Percentiles rank a stretch among this genome's conserved stretches.
Conservation (phyloP, 2,113 vertebrate species). For the Cervus canadensis region DNA sequence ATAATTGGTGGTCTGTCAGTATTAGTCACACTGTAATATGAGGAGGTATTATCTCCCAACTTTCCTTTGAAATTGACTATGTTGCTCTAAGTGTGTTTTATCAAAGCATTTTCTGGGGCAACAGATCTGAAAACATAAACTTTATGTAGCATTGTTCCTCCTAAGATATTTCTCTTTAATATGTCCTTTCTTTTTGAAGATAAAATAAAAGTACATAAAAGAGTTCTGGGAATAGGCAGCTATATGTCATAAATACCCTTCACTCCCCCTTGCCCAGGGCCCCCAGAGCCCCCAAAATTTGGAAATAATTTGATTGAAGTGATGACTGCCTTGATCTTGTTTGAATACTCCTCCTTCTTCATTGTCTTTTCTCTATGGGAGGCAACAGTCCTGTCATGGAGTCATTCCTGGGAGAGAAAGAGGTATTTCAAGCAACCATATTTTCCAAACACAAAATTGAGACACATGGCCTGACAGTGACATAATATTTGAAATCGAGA, state of each 20-base stretch:
- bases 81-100: conserved; percentile 59
- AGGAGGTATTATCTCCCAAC: conserved; percentile 1
- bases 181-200: conserved; percentile 69
- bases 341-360: conserved; percentile 49
- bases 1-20: not conserved
- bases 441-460: conserved; percentile 68
- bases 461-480: conserved; percentile 68
- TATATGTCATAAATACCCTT: conserved; percentile 64
- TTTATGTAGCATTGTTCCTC: conserved; percentile 67
- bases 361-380: conserved; percentile 41
- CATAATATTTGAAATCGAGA: conserved; percentile 68
- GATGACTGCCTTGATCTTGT: conserved; percentile 59
- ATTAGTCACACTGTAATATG: not conserved
- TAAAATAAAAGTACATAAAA: conserved; percentile 71
- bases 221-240: conserved; percentile 59
- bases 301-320: conserved; percentile 62
- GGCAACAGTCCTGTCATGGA: not conserved
- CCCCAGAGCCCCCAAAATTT: conserved; percentile 47
- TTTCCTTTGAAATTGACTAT: conserved; percentile 63
- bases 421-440: conserved; percentile 62
- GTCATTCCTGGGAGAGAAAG: conserved; percentile 40
- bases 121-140: conserved; percentile 71
- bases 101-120: conserved; percentile 71
- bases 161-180: conserved; percentile 67
- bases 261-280: not conserved